These are phyloP conservation scores for Siniperca knerii DNA, from an alignment of 2,113 vertebrate species.

Conservation along the genomic window DNA sequence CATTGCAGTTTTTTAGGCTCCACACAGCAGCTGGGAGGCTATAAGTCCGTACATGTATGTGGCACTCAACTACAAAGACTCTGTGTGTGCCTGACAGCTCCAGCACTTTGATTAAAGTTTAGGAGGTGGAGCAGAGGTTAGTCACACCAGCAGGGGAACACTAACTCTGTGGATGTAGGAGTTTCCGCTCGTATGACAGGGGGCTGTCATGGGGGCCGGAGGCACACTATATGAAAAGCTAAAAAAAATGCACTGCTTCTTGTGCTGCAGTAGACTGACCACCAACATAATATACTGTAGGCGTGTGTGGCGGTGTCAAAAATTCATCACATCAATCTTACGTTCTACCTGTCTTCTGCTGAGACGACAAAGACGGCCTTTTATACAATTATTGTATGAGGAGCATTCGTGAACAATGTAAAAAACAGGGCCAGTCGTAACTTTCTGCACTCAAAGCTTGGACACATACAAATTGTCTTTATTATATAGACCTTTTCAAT, in stretches of 20 bases:
- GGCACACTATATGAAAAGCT: not conserved
- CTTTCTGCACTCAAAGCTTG: no score
- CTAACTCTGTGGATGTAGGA: not conserved
- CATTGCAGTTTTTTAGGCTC: not conserved
- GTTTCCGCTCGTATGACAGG: not conserved
- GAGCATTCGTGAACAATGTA: not conserved
- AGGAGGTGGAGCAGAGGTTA: constrained; percentile 26
- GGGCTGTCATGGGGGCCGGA: no score
- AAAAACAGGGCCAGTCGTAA: no score
- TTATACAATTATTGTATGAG: not conserved
- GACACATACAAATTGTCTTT: not conserved
- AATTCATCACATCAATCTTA: not conserved
- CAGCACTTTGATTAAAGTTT: constrained; percentile 40
- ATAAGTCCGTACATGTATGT: not conserved
- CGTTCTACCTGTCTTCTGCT: not conserved
- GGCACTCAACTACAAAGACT: constrained; percentile 4
- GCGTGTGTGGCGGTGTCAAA: not conserved
- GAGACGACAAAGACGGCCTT: not conserved
- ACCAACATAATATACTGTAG: not conserved
- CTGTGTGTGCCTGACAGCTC: constrained; percentile 9
- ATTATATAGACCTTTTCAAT: not conserved
- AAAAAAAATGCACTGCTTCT: not conserved
- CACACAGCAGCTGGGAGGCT: constrained; percentile 8
- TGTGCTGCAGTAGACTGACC: not conserved
- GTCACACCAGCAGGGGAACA: constrained; percentile 27